These are phyloP conservation scores for Piscicola geometra DNA, from an alignment of 2,888 invertebrate species.

Conservation along the genomic window DNA sequence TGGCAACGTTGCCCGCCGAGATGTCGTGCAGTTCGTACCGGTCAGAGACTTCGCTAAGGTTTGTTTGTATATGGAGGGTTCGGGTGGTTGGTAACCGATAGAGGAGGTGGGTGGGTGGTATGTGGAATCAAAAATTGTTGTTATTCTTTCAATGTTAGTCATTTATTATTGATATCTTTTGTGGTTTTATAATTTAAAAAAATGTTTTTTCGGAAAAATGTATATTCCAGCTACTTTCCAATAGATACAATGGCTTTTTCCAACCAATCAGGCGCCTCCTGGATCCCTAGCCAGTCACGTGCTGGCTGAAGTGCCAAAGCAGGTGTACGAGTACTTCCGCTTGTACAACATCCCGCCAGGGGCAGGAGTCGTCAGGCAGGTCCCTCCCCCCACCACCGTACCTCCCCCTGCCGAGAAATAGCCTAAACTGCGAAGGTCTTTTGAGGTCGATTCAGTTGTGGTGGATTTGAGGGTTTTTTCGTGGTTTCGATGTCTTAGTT, in stretches of 20 bases:
- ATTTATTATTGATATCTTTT: neutral
- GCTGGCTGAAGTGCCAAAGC: conserved; percentile 52
- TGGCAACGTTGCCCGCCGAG: conserved; percentile 49
- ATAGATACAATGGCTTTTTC: no score
- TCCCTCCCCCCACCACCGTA: neutral
- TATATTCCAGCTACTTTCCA: no score
- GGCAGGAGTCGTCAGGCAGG: conserved; percentile 6
- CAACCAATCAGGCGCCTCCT: conserved; percentile 46
- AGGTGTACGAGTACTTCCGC: conserved; percentile 52
- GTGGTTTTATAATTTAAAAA: no score
- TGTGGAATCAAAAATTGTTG: neutral
- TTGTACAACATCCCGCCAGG: conserved; percentile 47
- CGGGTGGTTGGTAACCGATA: neutral
- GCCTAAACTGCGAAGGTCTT: no score
- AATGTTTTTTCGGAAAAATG: conserved; percentile 1
- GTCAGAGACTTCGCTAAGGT: conserved; percentile 51
- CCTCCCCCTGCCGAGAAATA: no score
- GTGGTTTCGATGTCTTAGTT: no score
- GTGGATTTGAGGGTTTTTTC: no score
- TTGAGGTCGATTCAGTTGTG: no score
- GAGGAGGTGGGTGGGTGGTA: conserved; percentile 3
- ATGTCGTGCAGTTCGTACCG: conserved; percentile 56
- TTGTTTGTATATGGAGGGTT: conserved; percentile 43
- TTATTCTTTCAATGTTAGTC: neutral
- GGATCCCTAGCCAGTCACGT: conserved; percentile 52